Evolutionary conservation across 2,113 vertebrate genomes (phyloP), one percentile per base, ranked within the genome.

Genomic region (Cynoglossus semilaevis): DNA sequence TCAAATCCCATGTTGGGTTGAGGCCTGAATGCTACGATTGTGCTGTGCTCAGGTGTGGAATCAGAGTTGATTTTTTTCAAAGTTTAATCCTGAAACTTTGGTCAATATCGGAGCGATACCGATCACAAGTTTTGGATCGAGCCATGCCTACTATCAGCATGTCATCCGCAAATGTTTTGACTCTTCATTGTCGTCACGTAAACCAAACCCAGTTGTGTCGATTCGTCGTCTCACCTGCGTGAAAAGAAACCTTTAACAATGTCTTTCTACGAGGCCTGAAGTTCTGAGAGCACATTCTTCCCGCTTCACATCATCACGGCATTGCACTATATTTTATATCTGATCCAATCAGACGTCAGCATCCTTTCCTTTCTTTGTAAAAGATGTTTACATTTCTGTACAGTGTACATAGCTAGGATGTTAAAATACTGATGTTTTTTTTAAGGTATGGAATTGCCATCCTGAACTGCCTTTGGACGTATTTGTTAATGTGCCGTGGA

Each of bases 341-440:
- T 92, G 91, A 88, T 69, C 9, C 72, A 75, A 86, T 87, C 86
- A 89, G 91, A 87, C 88, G 88, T 81, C 44, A 52, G 19, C 57
- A 55, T 37, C 9, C 11, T 36, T 50, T 63, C 14, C 38, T 41
- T 45, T 64, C 81, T 93, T 92, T 93, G 90, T 92, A 93, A 89
- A 73, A 91, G 88, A 92, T 88, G 87, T 93, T 91, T 12, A 50
- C 63, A 88, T 88, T 73, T 91, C 91, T 94, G 93, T 95, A 94
- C 91, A 92, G 84, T 97, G 94, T 96, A 96, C 82, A 97, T 94
- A 95, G 45, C 80, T 84, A 84, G 89, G 85, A 92, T 94, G 80
- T 92, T 88, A 84, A 84, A 91, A 87, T 92, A 85, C 85, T 87
- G 88, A 89, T 92, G 93, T 94, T 94, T 93, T 92, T 94, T 94